These are phyloP conservation scores for Stenopsyche tienmushanensis DNA, from an alignment of 1,140 invertebrate species.

Conservation along the genomic window DNA sequence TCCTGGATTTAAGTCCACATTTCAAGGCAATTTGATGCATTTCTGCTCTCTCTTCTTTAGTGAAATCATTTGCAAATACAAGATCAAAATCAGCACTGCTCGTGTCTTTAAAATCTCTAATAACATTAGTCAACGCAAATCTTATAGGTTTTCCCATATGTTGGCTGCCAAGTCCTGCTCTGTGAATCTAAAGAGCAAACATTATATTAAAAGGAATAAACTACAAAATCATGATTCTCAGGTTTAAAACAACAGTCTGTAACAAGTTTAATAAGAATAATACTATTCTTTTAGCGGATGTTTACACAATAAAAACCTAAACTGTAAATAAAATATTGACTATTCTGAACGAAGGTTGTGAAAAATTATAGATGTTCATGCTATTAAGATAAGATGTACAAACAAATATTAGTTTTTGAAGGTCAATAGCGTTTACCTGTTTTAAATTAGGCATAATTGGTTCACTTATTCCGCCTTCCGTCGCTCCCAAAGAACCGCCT, in stretches of 20 bases:
- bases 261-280: too few species aligned
- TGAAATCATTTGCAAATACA: conserved; percentile 69
- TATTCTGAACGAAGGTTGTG: too few species aligned
- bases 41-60: conserved; percentile 66
- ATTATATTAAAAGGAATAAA: conserved; percentile 19
- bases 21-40: conserved; percentile 61
- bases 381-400: conserved; percentile 8
- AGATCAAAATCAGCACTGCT: conserved; percentile 59
- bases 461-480: conserved; percentile 61
- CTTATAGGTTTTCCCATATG: conserved; percentile 47
- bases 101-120: conserved; percentile 55
- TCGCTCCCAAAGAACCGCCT: conserved; percentile 72
- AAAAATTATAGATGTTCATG: too few species aligned
- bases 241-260: too few species aligned
- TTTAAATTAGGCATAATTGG: conserved; percentile 51
- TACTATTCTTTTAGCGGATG: too few species aligned
- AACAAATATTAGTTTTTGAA: conserved; percentile 21
- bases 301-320: too few species aligned
- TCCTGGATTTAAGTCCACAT: conserved; percentile 58
- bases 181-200: conserved; percentile 44
- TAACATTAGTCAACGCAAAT: conserved; percentile 47
- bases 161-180: conserved; percentile 51
- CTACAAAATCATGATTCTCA: too few species aligned
- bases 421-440: conserved; percentile 47
- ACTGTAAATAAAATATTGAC: too few species aligned